Evolutionary conservation across 2,797 vertebrate species (phyloP).

Genomic region (Crax fasciolata): DNA sequence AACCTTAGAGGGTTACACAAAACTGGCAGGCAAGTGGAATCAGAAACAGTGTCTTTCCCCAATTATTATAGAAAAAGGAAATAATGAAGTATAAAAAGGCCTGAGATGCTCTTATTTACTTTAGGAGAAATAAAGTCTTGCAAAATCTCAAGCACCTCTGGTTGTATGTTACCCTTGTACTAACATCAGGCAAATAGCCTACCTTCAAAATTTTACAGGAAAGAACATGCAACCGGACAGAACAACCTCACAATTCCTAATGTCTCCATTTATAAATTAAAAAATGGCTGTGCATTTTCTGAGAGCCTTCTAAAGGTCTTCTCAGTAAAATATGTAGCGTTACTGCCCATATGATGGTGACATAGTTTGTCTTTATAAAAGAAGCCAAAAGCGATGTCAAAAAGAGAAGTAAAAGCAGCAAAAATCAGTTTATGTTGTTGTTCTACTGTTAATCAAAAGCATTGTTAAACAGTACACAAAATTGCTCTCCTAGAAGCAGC

Average conservation of each 20-base stretch:
- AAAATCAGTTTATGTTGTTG: neutral
- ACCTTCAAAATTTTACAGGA: neutral
- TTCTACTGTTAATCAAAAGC: neutral
- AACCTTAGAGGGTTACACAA: neutral
- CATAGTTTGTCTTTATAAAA: neutral
- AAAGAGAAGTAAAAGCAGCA: neutral
- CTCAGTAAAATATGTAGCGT: accelerated
- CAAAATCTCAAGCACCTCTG: neutral
- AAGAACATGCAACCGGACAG: neutral
- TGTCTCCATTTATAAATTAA: neutral
- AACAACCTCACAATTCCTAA: neutral
- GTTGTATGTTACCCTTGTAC: neutral
- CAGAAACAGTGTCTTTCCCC: neutral
- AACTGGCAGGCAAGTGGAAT: neutral
- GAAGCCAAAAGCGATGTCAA: neutral
- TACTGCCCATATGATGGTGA: neutral
- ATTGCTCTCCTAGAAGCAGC: neutral
- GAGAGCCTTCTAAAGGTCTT: neutral
- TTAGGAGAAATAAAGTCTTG: neutral
- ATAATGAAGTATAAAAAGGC: neutral
- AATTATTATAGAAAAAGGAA: neutral
- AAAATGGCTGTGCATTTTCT: neutral
- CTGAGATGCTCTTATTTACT: neutral
- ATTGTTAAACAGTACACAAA: neutral
- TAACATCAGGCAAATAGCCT: neutral